Evolutionary conservation across 1,140 invertebrate species (phyloP).

Genomic region (Cydia strobilella): DNA sequence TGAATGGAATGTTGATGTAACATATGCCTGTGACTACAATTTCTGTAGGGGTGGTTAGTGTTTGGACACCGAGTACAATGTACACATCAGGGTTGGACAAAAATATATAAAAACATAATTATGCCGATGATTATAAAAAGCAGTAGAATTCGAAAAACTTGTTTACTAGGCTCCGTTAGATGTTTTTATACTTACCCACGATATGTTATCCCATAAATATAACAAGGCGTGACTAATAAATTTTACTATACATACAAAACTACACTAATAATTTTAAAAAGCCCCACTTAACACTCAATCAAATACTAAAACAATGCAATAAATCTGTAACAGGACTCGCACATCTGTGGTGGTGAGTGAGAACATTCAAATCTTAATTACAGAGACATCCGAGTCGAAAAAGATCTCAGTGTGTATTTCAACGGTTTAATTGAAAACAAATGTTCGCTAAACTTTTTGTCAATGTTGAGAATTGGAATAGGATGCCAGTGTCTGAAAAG

Average conservation of each 20-base stretch:
- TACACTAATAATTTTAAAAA: slow-evolving; percentile 37
- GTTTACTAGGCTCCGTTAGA: too few species aligned
- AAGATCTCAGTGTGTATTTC: slow-evolving; percentile 63
- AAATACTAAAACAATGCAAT: slow-evolving; percentile 51
- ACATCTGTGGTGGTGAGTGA: slow-evolving; percentile 58
- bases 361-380: slow-evolving; percentile 67
- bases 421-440: slow-evolving; percentile 73
- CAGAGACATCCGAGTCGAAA: slow-evolving; percentile 57
- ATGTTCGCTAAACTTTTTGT: slow-evolving; percentile 48
- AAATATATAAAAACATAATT: not conserved
- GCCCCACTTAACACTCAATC: slow-evolving; percentile 47
- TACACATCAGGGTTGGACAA: slow-evolving; percentile 1
- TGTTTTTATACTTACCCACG: too few species aligned
- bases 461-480: not conserved
- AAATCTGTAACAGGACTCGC: slow-evolving; percentile 61
- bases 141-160: too few species aligned
- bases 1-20: slow-evolving; percentile 11
- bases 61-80: not conserved
- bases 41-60: slow-evolving; percentile 3
- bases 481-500: not conserved
- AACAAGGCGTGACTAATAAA: slow-evolving; percentile 20
- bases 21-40: not conserved
- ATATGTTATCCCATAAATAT: not conserved
- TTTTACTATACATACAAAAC: slow-evolving; percentile 34
- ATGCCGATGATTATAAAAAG: too few species aligned